Evolutionary conservation across 2,888 invertebrate genomes (phyloP).

Genomic region (Agrotis exclamationis): DNA sequence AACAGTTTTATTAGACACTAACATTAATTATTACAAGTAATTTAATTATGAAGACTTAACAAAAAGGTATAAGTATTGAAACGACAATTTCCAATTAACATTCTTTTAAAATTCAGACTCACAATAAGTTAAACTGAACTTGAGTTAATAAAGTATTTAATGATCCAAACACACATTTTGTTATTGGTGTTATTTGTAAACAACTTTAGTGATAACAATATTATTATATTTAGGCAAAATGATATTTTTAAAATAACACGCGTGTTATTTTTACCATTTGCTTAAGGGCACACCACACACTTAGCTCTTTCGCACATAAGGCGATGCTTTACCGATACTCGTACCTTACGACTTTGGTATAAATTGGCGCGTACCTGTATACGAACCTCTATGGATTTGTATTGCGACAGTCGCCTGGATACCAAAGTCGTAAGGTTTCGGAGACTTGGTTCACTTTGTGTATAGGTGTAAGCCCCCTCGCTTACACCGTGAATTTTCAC

Average conservation of each 20-base stretch:
- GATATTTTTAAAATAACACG: background rate
- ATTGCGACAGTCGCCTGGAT: too few species aligned
- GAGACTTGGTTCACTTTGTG: too few species aligned
- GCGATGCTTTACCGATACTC: too few species aligned
- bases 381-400: too few species aligned
- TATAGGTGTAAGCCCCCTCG: too few species aligned
- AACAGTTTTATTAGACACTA: conserved; percentile 16
- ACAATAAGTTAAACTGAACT: background rate
- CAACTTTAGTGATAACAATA: background rate
- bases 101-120: background rate
- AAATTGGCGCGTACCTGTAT: too few species aligned
- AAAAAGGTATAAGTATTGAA: background rate
- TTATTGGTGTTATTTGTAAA: background rate
- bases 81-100: background rate
- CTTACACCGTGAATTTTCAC: background rate
- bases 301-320: too few species aligned
- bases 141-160: background rate
- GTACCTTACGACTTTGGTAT: too few species aligned
- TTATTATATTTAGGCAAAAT: background rate
- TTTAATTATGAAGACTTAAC: background rate
- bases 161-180: background rate
- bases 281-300: background rate
- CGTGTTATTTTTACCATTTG: background rate
- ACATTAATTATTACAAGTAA: conserved; percentile 1
- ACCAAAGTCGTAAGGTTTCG: too few species aligned